Evolutionary conservation across 2,888 invertebrate genomes (phyloP).

Genomic region (Apodemia hepburni): DNA sequence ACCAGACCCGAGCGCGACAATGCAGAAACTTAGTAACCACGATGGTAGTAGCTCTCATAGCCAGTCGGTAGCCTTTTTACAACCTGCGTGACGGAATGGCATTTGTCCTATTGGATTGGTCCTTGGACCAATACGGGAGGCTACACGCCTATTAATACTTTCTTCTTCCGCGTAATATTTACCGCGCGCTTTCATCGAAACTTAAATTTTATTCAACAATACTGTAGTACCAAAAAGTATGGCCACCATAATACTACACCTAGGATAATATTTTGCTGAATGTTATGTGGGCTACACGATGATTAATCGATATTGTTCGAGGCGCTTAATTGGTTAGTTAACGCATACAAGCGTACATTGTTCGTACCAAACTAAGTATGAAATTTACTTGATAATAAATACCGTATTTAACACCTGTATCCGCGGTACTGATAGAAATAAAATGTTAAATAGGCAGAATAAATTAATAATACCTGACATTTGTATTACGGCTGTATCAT

Average conservation of each 20-base stretch:
- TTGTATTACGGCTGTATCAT: not conserved
- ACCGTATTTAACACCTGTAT: constrained; percentile 10
- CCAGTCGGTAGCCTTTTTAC: no score
- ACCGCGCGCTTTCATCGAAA: not conserved
- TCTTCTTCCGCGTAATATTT: no score
- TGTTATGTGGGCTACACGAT: constrained; percentile 59
- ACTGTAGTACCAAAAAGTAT: constrained; percentile 21
- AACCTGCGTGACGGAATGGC: no score
- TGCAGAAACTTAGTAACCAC: no score
- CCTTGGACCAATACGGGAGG: no score
- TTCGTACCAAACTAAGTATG: constrained; percentile 28
- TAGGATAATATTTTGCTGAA: constrained; percentile 58
- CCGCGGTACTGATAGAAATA: constrained; percentile 1
- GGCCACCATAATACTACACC: constrained; percentile 41
- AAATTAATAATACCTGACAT: not conserved
- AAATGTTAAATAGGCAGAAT: not conserved
- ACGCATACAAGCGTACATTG: constrained; percentile 32
- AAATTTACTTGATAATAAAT: constrained; percentile 22
- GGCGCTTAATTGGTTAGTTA: constrained; percentile 64
- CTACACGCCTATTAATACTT: no score
- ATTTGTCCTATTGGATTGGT: no score
- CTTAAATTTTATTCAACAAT: not conserved
- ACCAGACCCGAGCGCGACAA: no score
- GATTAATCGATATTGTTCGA: constrained; percentile 65
- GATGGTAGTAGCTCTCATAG: no score